Conservation (phyloP, 2,797 vertebrate genomes). For the Cyprinodon diabolis region DNA sequence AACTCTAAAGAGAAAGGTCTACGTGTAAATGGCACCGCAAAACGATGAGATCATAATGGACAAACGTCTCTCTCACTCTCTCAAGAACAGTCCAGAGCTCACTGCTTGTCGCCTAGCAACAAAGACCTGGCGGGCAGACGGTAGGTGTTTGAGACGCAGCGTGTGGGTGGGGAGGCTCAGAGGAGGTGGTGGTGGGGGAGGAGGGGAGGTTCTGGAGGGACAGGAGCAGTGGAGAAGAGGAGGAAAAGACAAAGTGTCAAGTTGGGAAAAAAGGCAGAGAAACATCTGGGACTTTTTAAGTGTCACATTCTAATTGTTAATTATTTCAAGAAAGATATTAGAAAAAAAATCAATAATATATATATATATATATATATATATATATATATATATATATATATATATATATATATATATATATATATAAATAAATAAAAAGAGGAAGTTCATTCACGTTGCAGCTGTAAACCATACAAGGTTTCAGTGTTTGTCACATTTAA, state of each 20-base stretch:
- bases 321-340: not conserved
- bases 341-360: not conserved
- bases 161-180: constrained; percentile 64
- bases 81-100: constrained; percentile 81
- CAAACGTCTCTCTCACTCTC: constrained; percentile 74
- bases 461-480: not conserved
- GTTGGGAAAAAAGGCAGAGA: constrained; percentile 26
- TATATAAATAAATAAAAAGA: too few relatives aligned
- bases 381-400: too few relatives aligned
- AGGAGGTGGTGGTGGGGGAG: constrained; percentile 42
- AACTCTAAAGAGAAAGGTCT: constrained; percentile 9
- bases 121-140: constrained; percentile 83
- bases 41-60: constrained; percentile 74
- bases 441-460: too few relatives aligned
- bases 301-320: constrained; percentile 9
- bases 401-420: too few relatives aligned
- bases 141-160: constrained; percentile 79
- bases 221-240: constrained; percentile 49
- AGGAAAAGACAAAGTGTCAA: constrained; percentile 37
- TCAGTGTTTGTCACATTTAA: not conserved
- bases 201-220: constrained; percentile 42
- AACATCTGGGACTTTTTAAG: constrained; percentile 26
- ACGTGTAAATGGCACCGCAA: constrained; percentile 11
- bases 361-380: too few relatives aligned
- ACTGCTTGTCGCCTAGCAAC: constrained; percentile 84